Percentiles rank a stretch among this genome's conserved stretches.
Conservation (phyloP, 2,113 vertebrate genomes). For the Tichodroma muraria region DNA sequence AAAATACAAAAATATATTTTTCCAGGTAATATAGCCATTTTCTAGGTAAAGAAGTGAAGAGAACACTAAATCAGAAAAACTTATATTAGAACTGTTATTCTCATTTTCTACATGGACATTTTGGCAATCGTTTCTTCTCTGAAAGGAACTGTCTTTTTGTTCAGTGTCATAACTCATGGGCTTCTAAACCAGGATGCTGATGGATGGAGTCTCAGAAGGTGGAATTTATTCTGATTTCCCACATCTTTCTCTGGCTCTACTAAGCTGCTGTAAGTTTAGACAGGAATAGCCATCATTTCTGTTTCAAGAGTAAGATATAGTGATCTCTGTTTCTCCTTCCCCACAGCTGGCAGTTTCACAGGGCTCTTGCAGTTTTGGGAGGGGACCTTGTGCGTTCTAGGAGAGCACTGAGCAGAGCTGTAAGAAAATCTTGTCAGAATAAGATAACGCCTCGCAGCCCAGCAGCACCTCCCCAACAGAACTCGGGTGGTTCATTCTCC, state of each 20-base stretch:
- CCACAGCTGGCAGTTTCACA: not conserved
- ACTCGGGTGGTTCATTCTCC: not conserved
- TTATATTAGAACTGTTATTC: not conserved
- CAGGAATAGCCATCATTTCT: not conserved
- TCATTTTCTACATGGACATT: not conserved
- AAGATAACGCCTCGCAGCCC: too few relatives aligned
- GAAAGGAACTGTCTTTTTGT: not conserved
- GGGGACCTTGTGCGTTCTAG: not conserved
- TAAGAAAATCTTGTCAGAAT: not conserved
- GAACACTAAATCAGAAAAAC: not conserved
- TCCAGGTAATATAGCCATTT: not conserved
- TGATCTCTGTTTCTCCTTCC: not conserved
- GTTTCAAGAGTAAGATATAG: not conserved
- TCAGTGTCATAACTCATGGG: not conserved
- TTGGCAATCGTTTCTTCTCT: not conserved
- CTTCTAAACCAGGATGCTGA: not conserved
- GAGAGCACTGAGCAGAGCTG: not conserved
- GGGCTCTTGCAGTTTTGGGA: not conserved
- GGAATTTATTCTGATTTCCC: not conserved
- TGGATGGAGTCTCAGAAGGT: not conserved
- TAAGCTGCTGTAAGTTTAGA: not conserved
- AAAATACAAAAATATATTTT: not conserved
- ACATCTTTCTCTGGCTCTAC: not conserved
- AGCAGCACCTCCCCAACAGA: not conserved
- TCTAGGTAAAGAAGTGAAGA: not conserved